Evolutionary conservation across 2,888 invertebrate species (phyloP), one percentile per base, ranked within the genome.

Genomic region (Acleris literana): DNA sequence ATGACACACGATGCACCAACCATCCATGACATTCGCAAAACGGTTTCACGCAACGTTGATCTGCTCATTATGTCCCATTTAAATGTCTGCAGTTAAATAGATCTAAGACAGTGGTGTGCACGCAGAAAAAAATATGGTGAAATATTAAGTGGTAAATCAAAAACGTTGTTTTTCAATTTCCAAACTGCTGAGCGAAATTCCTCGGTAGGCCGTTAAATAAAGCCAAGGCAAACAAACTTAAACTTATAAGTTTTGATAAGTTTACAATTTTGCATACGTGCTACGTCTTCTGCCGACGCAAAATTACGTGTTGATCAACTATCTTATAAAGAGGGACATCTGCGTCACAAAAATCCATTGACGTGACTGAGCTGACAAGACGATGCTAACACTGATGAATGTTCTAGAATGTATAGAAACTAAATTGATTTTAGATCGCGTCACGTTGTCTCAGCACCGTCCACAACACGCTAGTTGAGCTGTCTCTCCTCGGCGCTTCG

Each of bases 401-500:
- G 16, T 46, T n/a, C 44, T 16, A 6, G n/a, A 44, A 39, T 39
- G 33, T 39, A 44, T 5, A 16, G n/a, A 44, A 18, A 25, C 4
- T 6, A 52, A 29, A 46, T 11, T 49, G 1, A n/a, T 76, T 73
- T 5, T 84, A 95, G 96, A 95, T 99, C 74, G 98, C 98, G 0
- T 96, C 97, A 77, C 94, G 99, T 58, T 96, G 98, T 71, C 93
- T 99, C 68, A 96, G 96, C 53, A 99, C 98, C 80, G 95, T 99
- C 54, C 97, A 98, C 87, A 97, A 97, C 71, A 97, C 97, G 52
- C 91, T 97, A 49, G 95, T 97, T 61, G 99, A 99, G 87, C 87
- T 99, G 58, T 94, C 95, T 29, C 93, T 97, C 48, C 92, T 99
- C 20, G 97, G 97, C 80, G 95, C 98, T 25, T 93, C 93, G 57